Evolutionary conservation across 1,140 invertebrate species (phyloP), one percentile per base, ranked within the genome.

Genomic region (Cyphomyrmex costatus): DNA sequence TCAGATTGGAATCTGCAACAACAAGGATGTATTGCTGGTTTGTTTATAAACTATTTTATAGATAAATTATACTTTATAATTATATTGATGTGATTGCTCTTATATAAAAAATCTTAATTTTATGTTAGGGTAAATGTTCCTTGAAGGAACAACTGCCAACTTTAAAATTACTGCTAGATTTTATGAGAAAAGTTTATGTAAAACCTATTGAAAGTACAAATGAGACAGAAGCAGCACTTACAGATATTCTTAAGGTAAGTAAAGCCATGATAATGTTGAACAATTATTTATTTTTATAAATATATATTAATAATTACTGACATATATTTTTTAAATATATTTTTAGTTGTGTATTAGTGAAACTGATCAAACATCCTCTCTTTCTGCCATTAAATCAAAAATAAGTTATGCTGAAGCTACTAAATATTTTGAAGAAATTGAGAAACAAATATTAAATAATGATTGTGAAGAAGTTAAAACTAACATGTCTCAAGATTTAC

Each of bases 41-140:
- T 36, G 86, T 88, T 60, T 27, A 42, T 36, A 30, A 51, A 51
- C 65, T 36, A 66, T 42, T 66, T 42, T 21, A 66, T 60, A 60
- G 46, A 68, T 3, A 33, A 79, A 30, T 58, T 27, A 33, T 21
- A 1, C 24, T 51, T 4, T 21, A 49, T 46, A 27, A 12, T 30
- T 61, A 58, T 46, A 14, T 51, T 51, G 2, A 74, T 0, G 33
- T 36, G 12, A 70, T 78, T 53, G 30, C n/a, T 63, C 0, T 78
- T 30, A 16, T 12, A 49, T 42, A 30, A 1, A 73, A n/a, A 19
- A 74, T 42, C 36, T n/a, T n/a, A n/a, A 16, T 63, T 24, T 46
- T 78, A 21, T 2, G 21, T 85, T 86, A 91, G 90, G 90, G 90
- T 71, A 86, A 89, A 68, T 91, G 90, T 70, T 58, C 70, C 8